Percentiles rank a stretch among this genome's conserved stretches.
These are phyloP conservation scores for Belonocnema kinseyi DNA, from an alignment of 1,140 invertebrate genomes.

Conservation along the genomic window DNA sequence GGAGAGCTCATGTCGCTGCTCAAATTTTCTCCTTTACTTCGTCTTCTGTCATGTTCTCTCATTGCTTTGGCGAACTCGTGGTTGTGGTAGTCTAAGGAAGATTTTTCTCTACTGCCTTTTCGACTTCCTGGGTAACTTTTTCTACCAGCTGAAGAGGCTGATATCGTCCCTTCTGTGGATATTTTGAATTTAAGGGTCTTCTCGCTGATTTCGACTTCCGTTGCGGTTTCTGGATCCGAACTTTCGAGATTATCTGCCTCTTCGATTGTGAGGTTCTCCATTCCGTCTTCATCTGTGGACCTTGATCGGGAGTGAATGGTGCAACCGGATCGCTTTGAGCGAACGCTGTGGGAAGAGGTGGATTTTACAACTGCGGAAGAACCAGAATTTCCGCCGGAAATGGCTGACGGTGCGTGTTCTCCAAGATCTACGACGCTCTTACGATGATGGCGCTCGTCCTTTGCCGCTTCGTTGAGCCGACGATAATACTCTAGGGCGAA, in stretches of 20 bases:
- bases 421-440: constrained; percentile 78
- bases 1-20: constrained; percentile 69
- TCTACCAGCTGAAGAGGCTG: constrained; percentile 65
- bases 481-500: constrained; percentile 79
- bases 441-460: constrained; percentile 78
- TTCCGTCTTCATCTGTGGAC: constrained; percentile 76
- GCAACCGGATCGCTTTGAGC: constrained; percentile 69
- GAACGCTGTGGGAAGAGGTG: constrained; percentile 76
- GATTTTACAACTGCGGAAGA: constrained; percentile 74
- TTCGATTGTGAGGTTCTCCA: constrained; percentile 76
- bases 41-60: constrained; percentile 66
- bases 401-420: constrained; percentile 58
- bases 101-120: constrained; percentile 78
- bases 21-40: constrained; percentile 64
- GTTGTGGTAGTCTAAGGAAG: constrained; percentile 70
- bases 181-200: constrained; percentile 86
- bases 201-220: constrained; percentile 86
- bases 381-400: constrained; percentile 43
- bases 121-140: constrained; percentile 80
- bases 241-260: constrained; percentile 79
- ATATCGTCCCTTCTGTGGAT: constrained; percentile 79
- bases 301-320: constrained; percentile 67
- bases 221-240: constrained; percentile 83
- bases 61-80: constrained; percentile 68
- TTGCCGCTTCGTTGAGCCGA: constrained; percentile 80